A percentile compares a stretch with the other conserved stretches of the same genome.
Conservation (phyloP, 2,888 invertebrate genomes). For the Caenorhabditis plicata region DNA sequence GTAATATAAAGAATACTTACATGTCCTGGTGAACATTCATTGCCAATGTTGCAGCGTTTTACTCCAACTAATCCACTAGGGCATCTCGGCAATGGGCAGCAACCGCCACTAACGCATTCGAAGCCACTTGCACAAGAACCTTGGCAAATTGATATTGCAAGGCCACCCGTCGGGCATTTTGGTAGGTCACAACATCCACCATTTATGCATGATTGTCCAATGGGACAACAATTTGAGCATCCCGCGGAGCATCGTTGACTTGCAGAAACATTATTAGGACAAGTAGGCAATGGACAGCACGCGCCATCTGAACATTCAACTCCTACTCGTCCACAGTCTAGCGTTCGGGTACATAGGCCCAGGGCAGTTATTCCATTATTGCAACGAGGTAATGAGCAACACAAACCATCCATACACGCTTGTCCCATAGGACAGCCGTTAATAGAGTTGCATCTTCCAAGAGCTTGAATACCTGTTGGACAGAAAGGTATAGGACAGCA, state of each 20-base stretch:
- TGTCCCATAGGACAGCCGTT: slow-evolving; percentile 38
- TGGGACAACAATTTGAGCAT: slow-evolving; percentile 42
- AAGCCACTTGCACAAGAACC: slow-evolving; percentile 43
- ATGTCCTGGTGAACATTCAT: slow-evolving; percentile 46
- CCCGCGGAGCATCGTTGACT: slow-evolving; percentile 37
- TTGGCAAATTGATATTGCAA: slow-evolving; percentile 39
- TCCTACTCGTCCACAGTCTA: slow-evolving; percentile 53
- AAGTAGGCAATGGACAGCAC: slow-evolving; percentile 55
- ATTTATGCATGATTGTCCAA: slow-evolving; percentile 39
- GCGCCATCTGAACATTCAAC: slow-evolving; percentile 54
- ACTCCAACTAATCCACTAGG: slow-evolving; percentile 51
- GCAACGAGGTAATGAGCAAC: slow-evolving; percentile 59
- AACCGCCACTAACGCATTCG: slow-evolving; percentile 54
- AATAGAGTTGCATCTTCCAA: slow-evolving; percentile 30
- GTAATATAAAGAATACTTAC: slow-evolving; percentile 29
- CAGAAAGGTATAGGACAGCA: slow-evolving; percentile 63
- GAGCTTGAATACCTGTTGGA: slow-evolving; percentile 53
- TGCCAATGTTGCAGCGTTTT: slow-evolving; percentile 51
- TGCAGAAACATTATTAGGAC: slow-evolving; percentile 39
- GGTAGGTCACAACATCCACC: slow-evolving; percentile 58
- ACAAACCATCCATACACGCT: slow-evolving; percentile 55
- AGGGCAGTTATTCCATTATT: slow-evolving; percentile 48
- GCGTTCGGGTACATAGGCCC: slow-evolving; percentile 45
- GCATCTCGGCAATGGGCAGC: slow-evolving; percentile 60
- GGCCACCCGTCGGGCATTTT: slow-evolving; percentile 43